A percentile compares a stretch with the other conserved stretches of the same genome.
These are phyloP conservation scores for Sorex fumeus DNA, from an alignment of 2,113 vertebrate species.

Conservation along the genomic window DNA sequence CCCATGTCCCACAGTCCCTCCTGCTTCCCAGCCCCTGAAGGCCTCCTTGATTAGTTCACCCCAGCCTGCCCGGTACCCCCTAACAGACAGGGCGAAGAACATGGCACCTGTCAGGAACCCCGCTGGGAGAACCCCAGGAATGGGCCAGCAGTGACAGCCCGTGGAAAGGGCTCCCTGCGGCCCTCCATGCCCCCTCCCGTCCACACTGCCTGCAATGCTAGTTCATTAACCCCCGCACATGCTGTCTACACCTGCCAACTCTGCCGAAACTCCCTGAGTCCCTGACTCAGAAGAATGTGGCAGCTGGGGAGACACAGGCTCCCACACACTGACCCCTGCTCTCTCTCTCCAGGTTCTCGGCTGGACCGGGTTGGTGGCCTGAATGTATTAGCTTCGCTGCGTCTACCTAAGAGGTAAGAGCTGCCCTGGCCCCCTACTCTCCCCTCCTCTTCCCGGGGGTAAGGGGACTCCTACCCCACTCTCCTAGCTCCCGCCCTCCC, in stretches of 20 bases:
- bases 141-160: neutral
- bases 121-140: neutral
- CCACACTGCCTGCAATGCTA: too few species aligned
- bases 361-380: conserved; percentile 86
- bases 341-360: conserved; percentile 82
- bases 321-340: neutral
- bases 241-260: too few species aligned
- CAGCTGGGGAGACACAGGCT: neutral
- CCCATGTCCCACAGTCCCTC: neutral
- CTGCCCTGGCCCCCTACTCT: rapidly evolving
- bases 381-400: conserved; percentile 85
- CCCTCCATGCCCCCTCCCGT: too few species aligned
- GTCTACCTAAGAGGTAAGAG: conserved; percentile 85
- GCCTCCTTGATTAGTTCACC: neutral
- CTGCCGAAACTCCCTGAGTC: too few species aligned
- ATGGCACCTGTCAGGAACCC: neutral
- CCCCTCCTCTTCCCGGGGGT: neutral
- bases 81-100: too few species aligned
- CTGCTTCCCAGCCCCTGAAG: neutral
- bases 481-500: neutral
- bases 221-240: too few species aligned
- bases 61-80: neutral
- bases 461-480: neutral
- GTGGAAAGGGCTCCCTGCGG: neutral
- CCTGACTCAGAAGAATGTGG: too few species aligned